Conservation (phyloP, 2,888 invertebrate species). For the Melieria crassipennis region DNA sequence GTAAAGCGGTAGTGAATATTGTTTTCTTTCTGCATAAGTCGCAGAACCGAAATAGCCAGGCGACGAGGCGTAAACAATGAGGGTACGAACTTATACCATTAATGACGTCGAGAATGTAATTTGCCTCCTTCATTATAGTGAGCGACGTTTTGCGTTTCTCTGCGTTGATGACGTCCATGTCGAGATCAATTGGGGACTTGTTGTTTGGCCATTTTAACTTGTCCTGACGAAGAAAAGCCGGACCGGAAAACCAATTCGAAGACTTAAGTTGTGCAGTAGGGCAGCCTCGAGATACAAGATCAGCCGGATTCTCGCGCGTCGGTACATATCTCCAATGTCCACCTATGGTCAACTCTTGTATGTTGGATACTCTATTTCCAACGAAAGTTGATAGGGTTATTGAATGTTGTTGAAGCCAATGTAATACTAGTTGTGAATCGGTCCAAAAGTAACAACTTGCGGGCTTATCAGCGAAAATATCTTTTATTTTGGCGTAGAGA, state of each 20-base stretch:
- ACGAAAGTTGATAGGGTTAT: too few species aligned
- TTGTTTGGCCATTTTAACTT: background rate
- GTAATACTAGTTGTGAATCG: too few species aligned
- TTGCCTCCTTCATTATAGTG: too few species aligned
- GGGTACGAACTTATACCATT: slow-evolving; percentile 7
- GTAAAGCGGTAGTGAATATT: background rate
- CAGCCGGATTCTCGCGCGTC: slow-evolving; percentile 1
- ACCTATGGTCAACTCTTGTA: too few species aligned
- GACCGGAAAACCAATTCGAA: background rate
- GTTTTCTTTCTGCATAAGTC: slow-evolving; percentile 1
- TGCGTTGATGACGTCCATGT: background rate
- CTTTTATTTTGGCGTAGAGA: too few species aligned
- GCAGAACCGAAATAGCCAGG: slow-evolving; percentile 9
- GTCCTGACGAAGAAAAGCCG: background rate
- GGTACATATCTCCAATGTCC: background rate
- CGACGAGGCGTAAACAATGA: slow-evolving; percentile 9
- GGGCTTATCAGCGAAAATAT: too few species aligned
- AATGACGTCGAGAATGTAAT: background rate
- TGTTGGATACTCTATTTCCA: too few species aligned
- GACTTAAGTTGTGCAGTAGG: background rate
- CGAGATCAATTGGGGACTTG: background rate
- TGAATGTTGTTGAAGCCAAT: too few species aligned
- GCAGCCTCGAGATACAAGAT: slow-evolving; percentile 8
- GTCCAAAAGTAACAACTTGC: too few species aligned
- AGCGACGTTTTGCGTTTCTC: slow-evolving; percentile 16